Evolutionary conservation across 2,888 invertebrate species (phyloP).

Genomic region (Tricholauxania praeusta): DNA sequence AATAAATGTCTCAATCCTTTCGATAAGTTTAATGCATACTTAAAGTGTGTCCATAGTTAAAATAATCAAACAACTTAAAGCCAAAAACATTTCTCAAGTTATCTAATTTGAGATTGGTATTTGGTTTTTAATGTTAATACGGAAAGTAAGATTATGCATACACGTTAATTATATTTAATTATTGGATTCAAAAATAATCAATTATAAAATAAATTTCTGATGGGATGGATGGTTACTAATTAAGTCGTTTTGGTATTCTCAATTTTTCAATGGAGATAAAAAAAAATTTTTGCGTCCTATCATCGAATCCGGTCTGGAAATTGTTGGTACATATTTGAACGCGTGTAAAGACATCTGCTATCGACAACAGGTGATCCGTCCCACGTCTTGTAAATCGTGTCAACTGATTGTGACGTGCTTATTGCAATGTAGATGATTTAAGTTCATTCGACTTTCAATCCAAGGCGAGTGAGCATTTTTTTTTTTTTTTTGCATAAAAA

Average conservation of each 20-base stretch:
- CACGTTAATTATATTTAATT: no score
- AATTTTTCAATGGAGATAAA: no score
- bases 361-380: slow-evolving; percentile 1
- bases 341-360: neutral
- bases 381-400: slow-evolving; percentile 26
- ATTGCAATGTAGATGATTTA: slow-evolving; percentile 31
- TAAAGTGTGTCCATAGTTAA: slow-evolving; percentile 27
- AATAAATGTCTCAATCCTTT: slow-evolving; percentile 8
- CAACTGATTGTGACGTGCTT: neutral
- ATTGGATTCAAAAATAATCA: no score
- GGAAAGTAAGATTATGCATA: neutral
- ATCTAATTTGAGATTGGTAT: neutral
- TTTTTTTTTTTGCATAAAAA: no score
- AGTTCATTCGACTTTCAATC: neutral
- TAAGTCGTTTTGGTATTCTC: no score
- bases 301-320: no score
- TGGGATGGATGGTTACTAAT: no score
- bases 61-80: slow-evolving; percentile 26
- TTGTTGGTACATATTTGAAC: no score
- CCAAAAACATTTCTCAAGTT: slow-evolving; percentile 27
- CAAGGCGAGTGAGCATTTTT: no score
- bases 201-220: no score
- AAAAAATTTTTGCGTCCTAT: no score
- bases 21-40: neutral
- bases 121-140: neutral